These are phyloP conservation scores for Zoanthus sansibaricus DNA, from an alignment of 92 coral and sea anemone species.

Conservation along the genomic window DNA sequence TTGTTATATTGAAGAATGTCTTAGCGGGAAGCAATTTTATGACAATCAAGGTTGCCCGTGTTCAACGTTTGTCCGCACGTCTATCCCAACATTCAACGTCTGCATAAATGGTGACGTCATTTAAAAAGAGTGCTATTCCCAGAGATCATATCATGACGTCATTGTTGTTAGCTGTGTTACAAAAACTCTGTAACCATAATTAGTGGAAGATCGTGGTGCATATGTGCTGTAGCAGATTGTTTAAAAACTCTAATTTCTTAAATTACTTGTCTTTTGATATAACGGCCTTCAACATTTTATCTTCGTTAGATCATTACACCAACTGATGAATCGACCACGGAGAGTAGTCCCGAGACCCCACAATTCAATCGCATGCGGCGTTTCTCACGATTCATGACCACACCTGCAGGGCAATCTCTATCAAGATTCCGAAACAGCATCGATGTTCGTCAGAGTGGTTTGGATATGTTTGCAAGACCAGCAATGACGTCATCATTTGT, in stretches of 20 bases:
- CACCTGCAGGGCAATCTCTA: background rate
- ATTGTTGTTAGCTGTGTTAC: too few relatives aligned
- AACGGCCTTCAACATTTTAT: background rate
- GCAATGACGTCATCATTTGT: slow-evolving; percentile 3
- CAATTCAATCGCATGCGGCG: slow-evolving; percentile 39
- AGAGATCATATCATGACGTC: too few relatives aligned
- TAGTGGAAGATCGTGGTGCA: too few relatives aligned
- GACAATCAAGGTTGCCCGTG: too few relatives aligned
- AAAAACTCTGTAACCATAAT: too few relatives aligned
- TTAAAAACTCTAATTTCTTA: background rate
- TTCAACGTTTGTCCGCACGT: too few relatives aligned
- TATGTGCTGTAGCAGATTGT: too few relatives aligned
- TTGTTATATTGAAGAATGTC: too few relatives aligned
- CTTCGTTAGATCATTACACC: background rate
- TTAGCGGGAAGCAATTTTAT: too few relatives aligned
- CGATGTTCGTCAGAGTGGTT: background rate
- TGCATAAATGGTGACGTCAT: too few relatives aligned
- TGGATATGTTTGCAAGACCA: slow-evolving; percentile 4
- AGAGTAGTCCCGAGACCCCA: slow-evolving; percentile 23
- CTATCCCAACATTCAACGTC: too few relatives aligned
- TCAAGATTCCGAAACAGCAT: slow-evolving; percentile 21
- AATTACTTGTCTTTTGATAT: background rate
- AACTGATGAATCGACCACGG: slow-evolving; percentile 33
- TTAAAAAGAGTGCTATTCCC: too few relatives aligned
- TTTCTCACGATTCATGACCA: slow-evolving; percentile 31